Conservation (phyloP, 2,113 vertebrate species). For the Vombatus ursinus region DNA sequence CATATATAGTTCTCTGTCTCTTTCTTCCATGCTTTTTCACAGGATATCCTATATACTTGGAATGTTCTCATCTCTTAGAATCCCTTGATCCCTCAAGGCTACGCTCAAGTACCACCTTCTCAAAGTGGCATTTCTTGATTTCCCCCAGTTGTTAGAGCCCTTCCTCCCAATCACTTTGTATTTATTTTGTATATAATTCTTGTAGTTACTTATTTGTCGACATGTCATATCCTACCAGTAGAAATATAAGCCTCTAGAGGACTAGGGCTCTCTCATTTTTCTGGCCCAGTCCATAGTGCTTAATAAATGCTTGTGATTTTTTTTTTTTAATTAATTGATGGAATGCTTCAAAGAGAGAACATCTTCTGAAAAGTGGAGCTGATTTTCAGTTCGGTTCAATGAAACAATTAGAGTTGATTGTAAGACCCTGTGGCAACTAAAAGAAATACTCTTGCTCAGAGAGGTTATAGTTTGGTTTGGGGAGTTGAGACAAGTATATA, state of each 20-base stretch:
- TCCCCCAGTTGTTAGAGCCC: not conserved
- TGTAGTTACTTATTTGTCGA: not conserved
- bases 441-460: not conserved
- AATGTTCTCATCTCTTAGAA: not conserved
- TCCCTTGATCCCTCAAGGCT: not conserved
- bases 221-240: not conserved
- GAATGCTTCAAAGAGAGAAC: not conserved
- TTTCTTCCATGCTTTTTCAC: not conserved
- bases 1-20: not conserved
- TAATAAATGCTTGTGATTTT: constrained; percentile 36
- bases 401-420: not conserved
- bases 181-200: not conserved
- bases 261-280: not conserved
- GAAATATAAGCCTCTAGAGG: not conserved
- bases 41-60: not conserved
- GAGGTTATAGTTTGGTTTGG: not conserved
- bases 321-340: not conserved
- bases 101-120: not conserved
- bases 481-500: not conserved
- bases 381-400: not conserved
- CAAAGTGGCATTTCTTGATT: constrained; percentile 69
- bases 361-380: not conserved
- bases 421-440: not conserved
- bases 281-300: not conserved
- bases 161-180: not conserved